Conservation (phyloP, 2,113 vertebrate genomes). For the Diadophis punctatus region DNA sequence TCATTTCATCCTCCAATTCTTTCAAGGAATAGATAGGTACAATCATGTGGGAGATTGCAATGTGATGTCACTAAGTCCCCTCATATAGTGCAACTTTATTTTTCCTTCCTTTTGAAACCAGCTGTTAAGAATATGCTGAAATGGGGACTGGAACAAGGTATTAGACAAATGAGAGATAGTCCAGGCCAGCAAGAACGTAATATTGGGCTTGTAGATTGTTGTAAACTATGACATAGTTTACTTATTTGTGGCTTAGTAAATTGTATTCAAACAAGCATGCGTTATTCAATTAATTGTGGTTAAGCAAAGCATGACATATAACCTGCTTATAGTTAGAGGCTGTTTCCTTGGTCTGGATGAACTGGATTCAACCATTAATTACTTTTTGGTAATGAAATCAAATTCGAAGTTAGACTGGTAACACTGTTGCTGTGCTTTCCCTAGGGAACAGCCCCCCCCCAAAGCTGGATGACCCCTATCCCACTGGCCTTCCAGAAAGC, state of each 20-base stretch:
- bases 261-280: no score
- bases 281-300: no score
- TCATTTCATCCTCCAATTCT: not conserved
- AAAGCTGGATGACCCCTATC: not conserved
- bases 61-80: not conserved
- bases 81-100: not conserved
- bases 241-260: no score
- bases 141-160: not conserved
- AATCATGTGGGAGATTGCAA: not conserved
- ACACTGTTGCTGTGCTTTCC: not conserved
- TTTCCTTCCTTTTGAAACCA: not conserved
- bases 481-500: not conserved
- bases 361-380: not conserved
- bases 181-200: not conserved
- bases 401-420: not conserved
- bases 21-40: not conserved
- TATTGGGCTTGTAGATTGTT: not conserved
- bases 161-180: not conserved
- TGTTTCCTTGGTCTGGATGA: not conserved
- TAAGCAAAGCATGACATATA: no score
- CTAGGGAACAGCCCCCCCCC: not conserved
- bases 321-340: no score
- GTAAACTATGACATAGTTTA: not conserved
- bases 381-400: not conserved
- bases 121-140: not conserved